Evolutionary conservation across 2,113 vertebrate species (phyloP).

Genomic region (Hippocampus guttulatus): DNA sequence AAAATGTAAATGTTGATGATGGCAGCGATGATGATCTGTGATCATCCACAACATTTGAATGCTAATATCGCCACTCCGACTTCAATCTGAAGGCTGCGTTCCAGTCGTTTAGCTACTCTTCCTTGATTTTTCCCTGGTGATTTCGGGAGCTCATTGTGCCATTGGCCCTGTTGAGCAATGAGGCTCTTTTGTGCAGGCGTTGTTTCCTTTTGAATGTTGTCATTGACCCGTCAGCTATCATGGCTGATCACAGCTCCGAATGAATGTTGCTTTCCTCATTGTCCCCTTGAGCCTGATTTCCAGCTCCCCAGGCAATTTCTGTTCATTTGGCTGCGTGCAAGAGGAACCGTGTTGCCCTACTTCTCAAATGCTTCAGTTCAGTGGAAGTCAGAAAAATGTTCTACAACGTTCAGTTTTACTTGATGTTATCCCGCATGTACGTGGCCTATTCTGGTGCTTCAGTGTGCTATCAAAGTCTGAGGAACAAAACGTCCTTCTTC

Average conservation of each 20-base stretch:
- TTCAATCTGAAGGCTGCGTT: conserved; percentile 17
- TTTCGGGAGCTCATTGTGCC: conserved; percentile 34
- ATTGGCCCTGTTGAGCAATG: conserved; percentile 23
- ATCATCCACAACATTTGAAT: background rate
- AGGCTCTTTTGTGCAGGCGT: conserved; percentile 38
- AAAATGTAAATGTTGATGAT: conserved; percentile 3
- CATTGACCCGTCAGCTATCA: conserved; percentile 63
- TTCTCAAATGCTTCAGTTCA: conserved; percentile 46
- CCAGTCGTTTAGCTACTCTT: conserved; percentile 22
- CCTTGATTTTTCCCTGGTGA: conserved; percentile 32
- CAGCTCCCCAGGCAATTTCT: conserved; percentile 58
- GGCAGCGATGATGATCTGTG: background rate
- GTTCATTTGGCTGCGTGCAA: conserved; percentile 58
- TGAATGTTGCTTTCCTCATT: conserved; percentile 52
- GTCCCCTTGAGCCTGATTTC: conserved; percentile 51
- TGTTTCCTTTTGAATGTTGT: conserved; percentile 57
- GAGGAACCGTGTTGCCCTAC: conserved; percentile 47
- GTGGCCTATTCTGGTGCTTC: conserved; percentile 14
- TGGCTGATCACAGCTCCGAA: conserved; percentile 54
- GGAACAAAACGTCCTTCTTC: conserved; percentile 15
- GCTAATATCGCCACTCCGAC: conserved; percentile 15
- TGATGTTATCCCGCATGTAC: conserved; percentile 13
- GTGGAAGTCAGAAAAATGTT: conserved; percentile 28
- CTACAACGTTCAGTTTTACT: conserved; percentile 26
- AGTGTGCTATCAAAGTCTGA: conserved; percentile 18